These are phyloP conservation scores for Chlorocebus sabaeus DNA, from an alignment of 2,113 vertebrate genomes.

Conservation along the genomic window DNA sequence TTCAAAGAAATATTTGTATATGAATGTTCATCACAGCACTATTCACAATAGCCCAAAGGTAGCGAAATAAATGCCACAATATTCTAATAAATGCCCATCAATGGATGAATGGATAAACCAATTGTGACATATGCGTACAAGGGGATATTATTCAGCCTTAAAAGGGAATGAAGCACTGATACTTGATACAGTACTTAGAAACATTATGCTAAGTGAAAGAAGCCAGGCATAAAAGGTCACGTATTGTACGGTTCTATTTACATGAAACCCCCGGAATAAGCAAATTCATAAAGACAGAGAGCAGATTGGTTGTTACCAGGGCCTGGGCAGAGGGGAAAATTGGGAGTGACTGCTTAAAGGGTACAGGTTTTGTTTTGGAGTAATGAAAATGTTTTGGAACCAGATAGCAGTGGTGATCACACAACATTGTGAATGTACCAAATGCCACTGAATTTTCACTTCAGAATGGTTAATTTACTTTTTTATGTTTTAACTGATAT, in stretches of 20 bases:
- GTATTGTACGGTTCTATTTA: neutral
- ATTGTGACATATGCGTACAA: neutral
- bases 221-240: neutral
- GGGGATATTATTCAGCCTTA: slow-evolving; percentile 17
- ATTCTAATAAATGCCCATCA: neutral
- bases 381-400: slow-evolving; percentile 29
- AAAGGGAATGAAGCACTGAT: neutral
- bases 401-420: neutral
- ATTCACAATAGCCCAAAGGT: slow-evolving; percentile 3
- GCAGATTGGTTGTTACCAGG: neutral
- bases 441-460: neutral
- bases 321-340: neutral
- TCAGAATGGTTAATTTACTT: neutral
- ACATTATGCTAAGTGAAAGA: neutral
- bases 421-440: neutral
- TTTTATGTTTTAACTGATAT: neutral
- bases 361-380: slow-evolving; percentile 16
- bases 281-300: slow-evolving; percentile 7
- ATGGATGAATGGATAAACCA: neutral
- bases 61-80: neutral
- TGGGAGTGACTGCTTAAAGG: neutral
- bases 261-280: slow-evolving; percentile 12
- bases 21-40: neutral
- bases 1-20: neutral
- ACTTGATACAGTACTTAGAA: neutral